Conservation (phyloP, 2,113 vertebrate species). For the Cervus canadensis region DNA sequence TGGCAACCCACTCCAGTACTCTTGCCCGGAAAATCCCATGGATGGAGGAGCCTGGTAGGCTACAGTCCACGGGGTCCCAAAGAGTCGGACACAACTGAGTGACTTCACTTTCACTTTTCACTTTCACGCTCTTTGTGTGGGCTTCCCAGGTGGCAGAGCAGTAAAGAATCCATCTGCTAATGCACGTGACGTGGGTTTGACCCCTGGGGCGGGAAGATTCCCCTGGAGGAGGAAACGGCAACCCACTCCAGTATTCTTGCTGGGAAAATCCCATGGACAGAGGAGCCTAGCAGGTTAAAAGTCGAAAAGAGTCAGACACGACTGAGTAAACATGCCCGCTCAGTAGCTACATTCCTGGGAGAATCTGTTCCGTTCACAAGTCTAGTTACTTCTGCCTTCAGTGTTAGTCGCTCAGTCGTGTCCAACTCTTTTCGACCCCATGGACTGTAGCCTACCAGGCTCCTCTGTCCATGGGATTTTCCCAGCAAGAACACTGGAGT, state of each 20-base stretch:
- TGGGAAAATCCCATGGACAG: neutral
- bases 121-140: neutral
- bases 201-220: neutral
- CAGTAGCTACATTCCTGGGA: neutral
- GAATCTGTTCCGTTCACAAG: neutral
- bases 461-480: neutral
- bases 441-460: neutral
- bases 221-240: neutral
- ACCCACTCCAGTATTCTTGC: neutral
- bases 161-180: neutral
- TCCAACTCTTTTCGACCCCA: neutral
- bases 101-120: too few species aligned
- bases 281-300: neutral
- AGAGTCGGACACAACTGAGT: too few species aligned
- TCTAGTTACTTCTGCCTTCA: neutral
- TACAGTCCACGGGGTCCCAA: too few species aligned
- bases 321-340: neutral
- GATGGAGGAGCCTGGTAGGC: too few species aligned
- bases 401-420: fast-evolving
- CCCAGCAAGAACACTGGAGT: neutral
- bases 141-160: neutral
- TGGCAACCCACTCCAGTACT: too few species aligned
- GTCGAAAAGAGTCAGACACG: neutral
- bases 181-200: neutral
- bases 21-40: too few species aligned